Evolutionary conservation across 2,113 vertebrate species (phyloP).

Genomic region (Pyxicephalus adspersus): DNA sequence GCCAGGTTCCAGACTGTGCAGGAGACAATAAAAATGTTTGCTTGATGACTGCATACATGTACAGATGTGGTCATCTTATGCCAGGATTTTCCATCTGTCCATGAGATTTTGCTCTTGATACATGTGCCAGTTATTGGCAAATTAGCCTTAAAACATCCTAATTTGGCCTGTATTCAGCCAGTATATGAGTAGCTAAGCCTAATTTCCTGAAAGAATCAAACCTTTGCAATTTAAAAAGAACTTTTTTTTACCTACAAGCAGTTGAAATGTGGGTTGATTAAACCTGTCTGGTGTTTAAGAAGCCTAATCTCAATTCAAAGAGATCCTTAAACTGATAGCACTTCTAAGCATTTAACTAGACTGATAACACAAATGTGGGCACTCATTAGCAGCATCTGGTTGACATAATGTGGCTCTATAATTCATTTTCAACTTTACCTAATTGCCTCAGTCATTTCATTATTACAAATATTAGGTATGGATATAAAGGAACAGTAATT

Average conservation of each 20-base stretch:
- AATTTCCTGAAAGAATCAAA: neutral
- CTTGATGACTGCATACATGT: too few species aligned
- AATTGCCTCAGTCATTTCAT: conserved; percentile 93
- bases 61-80: too few species aligned
- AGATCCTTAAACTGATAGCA: conserved; percentile 68
- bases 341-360: conserved; percentile 77
- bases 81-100: too few species aligned
- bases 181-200: too few species aligned
- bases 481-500: conserved; percentile 87
- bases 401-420: conserved; percentile 87
- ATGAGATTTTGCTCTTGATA: too few species aligned
- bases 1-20: too few species aligned
- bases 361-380: conserved; percentile 73
- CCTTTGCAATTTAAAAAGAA: neutral
- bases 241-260: conserved; percentile 14
- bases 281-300: conserved; percentile 60
- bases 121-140: too few species aligned
- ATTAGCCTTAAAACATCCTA: too few species aligned
- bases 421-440: conserved; percentile 95
- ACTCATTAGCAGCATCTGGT: conserved; percentile 82
- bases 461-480: conserved; percentile 97
- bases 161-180: too few species aligned
- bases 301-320: conserved; percentile 62
- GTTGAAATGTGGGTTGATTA: conserved; percentile 64
- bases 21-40: too few species aligned